Conservation (phyloP, 1,140 invertebrate species). For the Nasonia giraulti region DNA sequence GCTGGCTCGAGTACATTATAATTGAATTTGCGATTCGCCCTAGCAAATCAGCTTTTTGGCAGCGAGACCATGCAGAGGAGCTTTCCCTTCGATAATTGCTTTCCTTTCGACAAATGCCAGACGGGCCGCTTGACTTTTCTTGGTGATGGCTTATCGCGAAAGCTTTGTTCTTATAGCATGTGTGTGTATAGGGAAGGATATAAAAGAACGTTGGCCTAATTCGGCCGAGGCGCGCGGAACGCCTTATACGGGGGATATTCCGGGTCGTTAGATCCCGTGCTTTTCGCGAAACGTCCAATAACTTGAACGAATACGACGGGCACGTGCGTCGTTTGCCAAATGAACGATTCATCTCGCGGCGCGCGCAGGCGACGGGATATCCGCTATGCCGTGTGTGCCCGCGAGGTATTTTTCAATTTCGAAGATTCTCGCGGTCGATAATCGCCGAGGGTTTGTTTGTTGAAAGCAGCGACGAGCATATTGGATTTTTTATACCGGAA, state of each 20-base stretch:
- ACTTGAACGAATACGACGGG: slow-evolving; percentile 54
- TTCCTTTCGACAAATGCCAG: slow-evolving; percentile 38
- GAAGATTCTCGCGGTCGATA: neutral
- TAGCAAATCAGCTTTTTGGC: slow-evolving; percentile 27
- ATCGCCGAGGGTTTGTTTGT: neutral
- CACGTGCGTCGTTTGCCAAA: slow-evolving; percentile 56
- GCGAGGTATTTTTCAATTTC: neutral
- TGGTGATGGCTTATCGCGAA: slow-evolving; percentile 12
- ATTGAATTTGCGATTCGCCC: slow-evolving; percentile 56
- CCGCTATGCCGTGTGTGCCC: too few relatives aligned
- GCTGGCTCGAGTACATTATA: slow-evolving; percentile 46
- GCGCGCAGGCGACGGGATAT: neutral
- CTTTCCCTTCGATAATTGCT: slow-evolving; percentile 28
- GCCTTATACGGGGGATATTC: slow-evolving; percentile 39
- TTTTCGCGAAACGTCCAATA: slow-evolving; percentile 56
- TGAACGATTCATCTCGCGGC: slow-evolving; percentile 37
- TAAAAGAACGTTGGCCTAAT: slow-evolving; percentile 49
- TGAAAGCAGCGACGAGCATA: neutral
- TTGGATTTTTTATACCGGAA: neutral
- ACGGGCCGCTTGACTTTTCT: neutral
- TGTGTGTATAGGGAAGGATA: neutral
- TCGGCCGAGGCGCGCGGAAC: neutral
- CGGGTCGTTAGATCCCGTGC: slow-evolving; percentile 51
- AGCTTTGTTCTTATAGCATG: neutral
- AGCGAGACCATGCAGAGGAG: neutral